Conservation (phyloP, 1,140 invertebrate species). For the Heliconius nattereri region DNA sequence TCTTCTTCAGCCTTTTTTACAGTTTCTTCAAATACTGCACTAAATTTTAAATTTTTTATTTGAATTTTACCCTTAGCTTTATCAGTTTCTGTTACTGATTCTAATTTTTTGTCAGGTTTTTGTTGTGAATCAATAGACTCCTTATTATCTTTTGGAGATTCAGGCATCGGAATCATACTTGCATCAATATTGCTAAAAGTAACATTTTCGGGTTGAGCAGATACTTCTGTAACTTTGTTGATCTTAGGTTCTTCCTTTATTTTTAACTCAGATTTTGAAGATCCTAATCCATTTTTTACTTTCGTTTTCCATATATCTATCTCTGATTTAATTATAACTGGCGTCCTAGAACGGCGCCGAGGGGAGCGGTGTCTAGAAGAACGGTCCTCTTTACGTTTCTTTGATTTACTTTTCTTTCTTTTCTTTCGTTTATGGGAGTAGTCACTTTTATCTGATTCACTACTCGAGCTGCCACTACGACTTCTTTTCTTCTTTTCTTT, state of each 20-base stretch:
- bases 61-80: conserved; percentile 79
- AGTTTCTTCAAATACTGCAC: conserved; percentile 84
- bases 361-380: conserved; percentile 51
- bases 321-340: conserved; percentile 62
- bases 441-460: conserved; percentile 60
- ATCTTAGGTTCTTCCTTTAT: conserved; percentile 63
- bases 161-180: conserved; percentile 65
- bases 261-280: conserved; percentile 67
- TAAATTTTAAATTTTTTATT: conserved; percentile 86
- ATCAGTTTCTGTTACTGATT: conserved; percentile 53
- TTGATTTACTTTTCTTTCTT: conserved; percentile 82
- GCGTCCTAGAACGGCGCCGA: conserved; percentile 59
- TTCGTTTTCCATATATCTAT: conserved; percentile 78
- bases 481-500: conserved; percentile 74
- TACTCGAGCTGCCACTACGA: conserved; percentile 58
- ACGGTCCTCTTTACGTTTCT: conserved; percentile 80
- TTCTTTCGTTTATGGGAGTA: conserved; percentile 73
- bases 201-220: conserved; percentile 25
- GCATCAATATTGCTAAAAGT: conserved; percentile 49
- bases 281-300: conserved; percentile 66
- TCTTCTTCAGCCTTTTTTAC: conserved; percentile 85
- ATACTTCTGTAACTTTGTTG: conserved; percentile 34
- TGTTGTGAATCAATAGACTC: conserved; percentile 47
- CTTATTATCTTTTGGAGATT: conserved; percentile 56
- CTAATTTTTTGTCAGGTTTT: conserved; percentile 60